Conservation (phyloP, 2,113 vertebrate genomes). For the Archocentrus centrarchus region DNA sequence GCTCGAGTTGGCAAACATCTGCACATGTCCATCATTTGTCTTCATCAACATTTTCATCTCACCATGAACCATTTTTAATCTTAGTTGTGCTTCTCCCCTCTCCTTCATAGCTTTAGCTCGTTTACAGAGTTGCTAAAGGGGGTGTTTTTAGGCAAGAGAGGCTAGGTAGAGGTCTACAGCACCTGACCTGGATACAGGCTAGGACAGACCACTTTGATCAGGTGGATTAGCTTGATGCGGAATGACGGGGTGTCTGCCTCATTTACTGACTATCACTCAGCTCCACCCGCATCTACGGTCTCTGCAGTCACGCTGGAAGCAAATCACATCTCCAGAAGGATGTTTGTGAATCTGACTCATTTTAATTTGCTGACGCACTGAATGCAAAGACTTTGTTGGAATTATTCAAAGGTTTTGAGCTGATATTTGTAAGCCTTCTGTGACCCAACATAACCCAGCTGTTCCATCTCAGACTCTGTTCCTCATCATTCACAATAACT, state of each 20-base stretch:
- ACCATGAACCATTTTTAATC: not conserved
- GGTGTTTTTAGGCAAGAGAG: slow-evolving; percentile 26
- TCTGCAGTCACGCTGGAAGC: slow-evolving; percentile 45
- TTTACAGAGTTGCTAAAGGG: slow-evolving; percentile 14
- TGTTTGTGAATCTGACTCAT: slow-evolving; percentile 21
- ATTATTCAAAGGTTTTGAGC: slow-evolving; percentile 11
- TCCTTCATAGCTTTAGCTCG: slow-evolving; percentile 28
- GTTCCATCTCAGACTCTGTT: not conserved
- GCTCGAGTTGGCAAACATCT: not conserved
- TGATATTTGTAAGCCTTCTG: not conserved
- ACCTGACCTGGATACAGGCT: slow-evolving; percentile 50
- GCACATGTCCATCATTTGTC: not conserved
- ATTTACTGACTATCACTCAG: slow-evolving; percentile 42
- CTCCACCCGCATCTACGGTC: not conserved
- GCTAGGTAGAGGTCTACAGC: slow-evolving; percentile 38
- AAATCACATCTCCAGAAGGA: slow-evolving; percentile 27
- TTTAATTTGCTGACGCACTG: not conserved
- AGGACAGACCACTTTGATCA: slow-evolving; percentile 71
- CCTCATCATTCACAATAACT: slow-evolving; percentile 3
- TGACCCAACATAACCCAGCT: slow-evolving; percentile 21
- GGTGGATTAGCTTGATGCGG: slow-evolving; percentile 59
- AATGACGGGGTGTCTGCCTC: slow-evolving; percentile 55
- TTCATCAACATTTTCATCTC: not conserved
- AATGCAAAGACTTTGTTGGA: slow-evolving; percentile 5
- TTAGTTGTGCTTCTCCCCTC: not conserved